A percentile compares a stretch with the other conserved stretches of the same genome.
Evolutionary conservation across 2,113 vertebrate species (phyloP).

Genomic region (Cyphomyrus plagiostoma): DNA sequence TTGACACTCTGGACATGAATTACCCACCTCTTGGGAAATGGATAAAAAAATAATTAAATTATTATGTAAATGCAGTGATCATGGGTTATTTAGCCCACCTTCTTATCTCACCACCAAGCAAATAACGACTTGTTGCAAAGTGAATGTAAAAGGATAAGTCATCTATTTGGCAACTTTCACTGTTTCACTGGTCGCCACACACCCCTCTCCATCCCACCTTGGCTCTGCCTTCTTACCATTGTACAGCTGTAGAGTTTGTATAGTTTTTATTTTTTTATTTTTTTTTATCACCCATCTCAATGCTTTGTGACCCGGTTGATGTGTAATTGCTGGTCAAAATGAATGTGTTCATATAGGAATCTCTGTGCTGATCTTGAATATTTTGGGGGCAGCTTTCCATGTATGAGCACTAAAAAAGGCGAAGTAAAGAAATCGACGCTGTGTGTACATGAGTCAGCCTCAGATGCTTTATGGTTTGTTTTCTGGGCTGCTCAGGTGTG

Average conservation of each 20-base stretch:
- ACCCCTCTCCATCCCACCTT: neutral
- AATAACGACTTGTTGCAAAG: neutral
- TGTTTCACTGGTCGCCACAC: neutral
- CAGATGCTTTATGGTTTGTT: too few relatives aligned
- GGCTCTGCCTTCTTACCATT: too few relatives aligned
- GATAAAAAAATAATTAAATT: neutral
- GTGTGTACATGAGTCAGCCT: too few relatives aligned
- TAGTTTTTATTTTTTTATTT: too few relatives aligned
- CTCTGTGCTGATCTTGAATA: neutral
- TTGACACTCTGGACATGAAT: neutral
- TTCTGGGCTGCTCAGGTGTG: too few relatives aligned
- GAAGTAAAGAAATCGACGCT: neutral
- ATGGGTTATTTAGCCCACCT: neutral
- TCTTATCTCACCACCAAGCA: neutral
- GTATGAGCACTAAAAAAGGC: neutral
- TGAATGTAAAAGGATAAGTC: neutral
- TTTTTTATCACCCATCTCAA: neutral
- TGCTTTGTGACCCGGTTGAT: neutral
- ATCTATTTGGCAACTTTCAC: neutral
- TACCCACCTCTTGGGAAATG: neutral
- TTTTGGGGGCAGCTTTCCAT: neutral
- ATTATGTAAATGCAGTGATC: neutral
- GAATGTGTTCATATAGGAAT: neutral
- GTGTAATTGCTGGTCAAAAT: neutral
- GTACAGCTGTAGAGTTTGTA: too few relatives aligned